A percentile compares a stretch with the other conserved stretches of the same genome.
These are phyloP conservation scores for Philopotamus ludificatus DNA, from an alignment of 1,140 invertebrate genomes.

Conservation along the genomic window DNA sequence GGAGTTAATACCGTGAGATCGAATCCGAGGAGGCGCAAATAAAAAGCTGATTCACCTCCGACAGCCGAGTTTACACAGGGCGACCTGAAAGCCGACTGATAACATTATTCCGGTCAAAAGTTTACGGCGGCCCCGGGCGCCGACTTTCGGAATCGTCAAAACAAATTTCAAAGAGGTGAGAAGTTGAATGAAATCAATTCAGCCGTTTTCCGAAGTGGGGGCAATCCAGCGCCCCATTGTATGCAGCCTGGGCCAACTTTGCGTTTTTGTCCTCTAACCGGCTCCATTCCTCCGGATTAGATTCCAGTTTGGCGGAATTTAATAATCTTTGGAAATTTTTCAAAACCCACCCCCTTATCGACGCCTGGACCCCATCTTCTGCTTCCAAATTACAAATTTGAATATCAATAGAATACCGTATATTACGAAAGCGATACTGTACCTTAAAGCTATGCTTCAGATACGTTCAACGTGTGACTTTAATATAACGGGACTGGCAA, in stretches of 20 bases:
- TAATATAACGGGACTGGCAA: too few species aligned
- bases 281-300: not conserved
- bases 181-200: conserved; percentile 1
- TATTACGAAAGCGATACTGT: too few species aligned
- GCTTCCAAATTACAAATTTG: too few species aligned
- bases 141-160: not conserved
- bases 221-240: not conserved
- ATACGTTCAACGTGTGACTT: too few species aligned
- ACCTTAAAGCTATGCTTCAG: too few species aligned
- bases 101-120: conserved; percentile 11
- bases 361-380: too few species aligned
- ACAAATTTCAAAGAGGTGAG: conserved; percentile 3
- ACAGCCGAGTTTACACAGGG: conserved; percentile 1
- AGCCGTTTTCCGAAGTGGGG: not conserved
- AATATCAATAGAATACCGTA: too few species aligned
- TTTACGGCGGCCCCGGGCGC: not conserved
- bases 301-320: not conserved
- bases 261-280: not conserved
- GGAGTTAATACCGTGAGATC: conserved; percentile 11
- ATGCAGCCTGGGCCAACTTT: not conserved
- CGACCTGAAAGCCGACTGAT: conserved; percentile 9
- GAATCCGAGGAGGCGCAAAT: conserved; percentile 5
- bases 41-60: conserved; percentile 10
- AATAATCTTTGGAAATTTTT: too few species aligned
- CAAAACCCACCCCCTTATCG: too few species aligned